These are phyloP conservation scores for Bambusicola thoracicus DNA, from an alignment of 2,113 vertebrate species.

Conservation along the genomic window DNA sequence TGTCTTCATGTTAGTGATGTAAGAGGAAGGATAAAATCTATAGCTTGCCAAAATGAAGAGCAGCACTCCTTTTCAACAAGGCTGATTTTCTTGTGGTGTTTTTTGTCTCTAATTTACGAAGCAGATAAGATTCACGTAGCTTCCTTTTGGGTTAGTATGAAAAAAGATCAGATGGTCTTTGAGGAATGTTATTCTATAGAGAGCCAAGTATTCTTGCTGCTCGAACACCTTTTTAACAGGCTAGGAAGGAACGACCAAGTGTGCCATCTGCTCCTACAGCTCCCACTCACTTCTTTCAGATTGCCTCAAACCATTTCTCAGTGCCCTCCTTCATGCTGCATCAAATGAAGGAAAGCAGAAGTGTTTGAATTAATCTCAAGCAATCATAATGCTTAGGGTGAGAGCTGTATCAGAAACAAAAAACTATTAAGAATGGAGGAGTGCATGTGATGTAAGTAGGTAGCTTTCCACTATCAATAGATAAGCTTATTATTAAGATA, in stretches of 20 bases:
- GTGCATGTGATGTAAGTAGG: not conserved
- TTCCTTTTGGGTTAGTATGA: not conserved
- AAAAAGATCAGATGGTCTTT: slow-evolving; percentile 11
- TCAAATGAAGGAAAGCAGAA: slow-evolving; percentile 48
- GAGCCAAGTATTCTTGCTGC: slow-evolving; percentile 21
- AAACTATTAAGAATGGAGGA: not conserved
- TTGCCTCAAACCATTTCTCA: slow-evolving; percentile 44
- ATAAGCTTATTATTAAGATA: not conserved
- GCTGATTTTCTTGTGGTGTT: not conserved
- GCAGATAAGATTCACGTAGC: not conserved
- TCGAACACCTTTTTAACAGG: slow-evolving; percentile 42
- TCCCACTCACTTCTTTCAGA: slow-evolving; percentile 62
- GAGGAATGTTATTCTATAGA: slow-evolving; percentile 21
- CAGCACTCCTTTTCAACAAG: not conserved
- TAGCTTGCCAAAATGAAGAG: not conserved
- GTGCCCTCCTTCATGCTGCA: slow-evolving; percentile 44
- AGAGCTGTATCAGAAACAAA: not conserved
- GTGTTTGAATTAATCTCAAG: slow-evolving; percentile 31
- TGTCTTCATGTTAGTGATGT: not conserved
- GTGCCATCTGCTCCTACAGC: slow-evolving; percentile 32
- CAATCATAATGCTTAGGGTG: slow-evolving; percentile 6
- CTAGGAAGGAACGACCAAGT: slow-evolving; percentile 54
- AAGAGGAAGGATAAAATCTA: not conserved
- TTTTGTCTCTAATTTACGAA: slow-evolving; percentile 12
- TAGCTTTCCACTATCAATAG: not conserved